phyloP scores from a whole-genome alignment of 2,797 vertebrate genomes.

The Carapus acus region DNA sequence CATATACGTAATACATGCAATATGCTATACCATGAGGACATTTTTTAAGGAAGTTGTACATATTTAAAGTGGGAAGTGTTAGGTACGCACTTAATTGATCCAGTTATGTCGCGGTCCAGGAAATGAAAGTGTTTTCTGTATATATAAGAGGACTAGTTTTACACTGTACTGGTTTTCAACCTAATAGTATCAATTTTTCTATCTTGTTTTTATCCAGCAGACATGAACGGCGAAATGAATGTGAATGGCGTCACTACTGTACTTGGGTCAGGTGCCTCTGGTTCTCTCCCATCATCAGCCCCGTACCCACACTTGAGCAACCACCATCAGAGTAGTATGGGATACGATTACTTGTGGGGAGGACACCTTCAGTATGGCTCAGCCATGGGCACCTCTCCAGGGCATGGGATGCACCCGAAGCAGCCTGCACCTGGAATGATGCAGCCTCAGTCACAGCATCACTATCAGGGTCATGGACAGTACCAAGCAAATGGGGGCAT shows the following conservation, averaged over 20 bases:
- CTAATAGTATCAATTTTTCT: neutral
- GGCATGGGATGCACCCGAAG: slow-evolving; percentile 80
- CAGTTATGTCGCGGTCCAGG: too few relatives aligned
- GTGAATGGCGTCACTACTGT: slow-evolving; percentile 98
- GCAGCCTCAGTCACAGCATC: slow-evolving; percentile 74
- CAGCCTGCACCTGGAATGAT: slow-evolving; percentile 71
- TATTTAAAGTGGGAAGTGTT: too few relatives aligned
- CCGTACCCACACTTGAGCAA: slow-evolving; percentile 76
- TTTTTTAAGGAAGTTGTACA: too few relatives aligned
- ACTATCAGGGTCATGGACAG: slow-evolving; percentile 79
- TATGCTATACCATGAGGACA: too few relatives aligned
- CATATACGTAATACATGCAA: neutral
- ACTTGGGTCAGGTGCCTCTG: slow-evolving; percentile 84
- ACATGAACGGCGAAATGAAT: slow-evolving; percentile 95
- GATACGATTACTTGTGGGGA: slow-evolving; percentile 91
- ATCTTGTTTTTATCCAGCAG: slow-evolving; percentile 60
- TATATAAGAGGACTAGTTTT: neutral
- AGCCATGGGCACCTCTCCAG: slow-evolving; percentile 62
- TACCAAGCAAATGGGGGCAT: slow-evolving; percentile 85
- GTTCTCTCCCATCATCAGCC: slow-evolving; percentile 77
- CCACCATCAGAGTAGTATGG: slow-evolving; percentile 78
- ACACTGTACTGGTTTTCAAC: neutral
- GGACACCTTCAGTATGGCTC: slow-evolving; percentile 80
- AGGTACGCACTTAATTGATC: too few relatives aligned
- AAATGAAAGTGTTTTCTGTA: neutral